These are phyloP conservation scores for Seison nebaliae DNA, from an alignment of 1,140 invertebrate species.

Conservation along the genomic window DNA sequence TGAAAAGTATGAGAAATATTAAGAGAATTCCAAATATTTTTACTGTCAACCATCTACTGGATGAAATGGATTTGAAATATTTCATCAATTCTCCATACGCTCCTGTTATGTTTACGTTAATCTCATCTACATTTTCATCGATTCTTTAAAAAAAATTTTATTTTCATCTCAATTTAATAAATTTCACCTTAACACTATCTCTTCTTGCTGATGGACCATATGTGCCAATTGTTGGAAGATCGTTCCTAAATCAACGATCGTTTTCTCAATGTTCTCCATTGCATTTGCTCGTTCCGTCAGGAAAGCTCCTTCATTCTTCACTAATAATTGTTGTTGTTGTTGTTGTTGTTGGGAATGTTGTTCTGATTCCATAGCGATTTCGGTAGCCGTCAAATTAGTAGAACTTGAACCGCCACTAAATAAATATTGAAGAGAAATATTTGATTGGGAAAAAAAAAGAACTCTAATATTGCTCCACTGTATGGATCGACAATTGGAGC, in stretches of 20 bases:
- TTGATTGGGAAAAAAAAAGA: no score
- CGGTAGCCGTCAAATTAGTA: background rate
- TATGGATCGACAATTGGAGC: no score
- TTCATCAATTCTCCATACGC: conserved; percentile 84
- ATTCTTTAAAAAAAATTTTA: conserved; percentile 39
- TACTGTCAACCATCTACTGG: conserved; percentile 93
- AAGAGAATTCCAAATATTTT: conserved; percentile 94
- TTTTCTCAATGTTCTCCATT: conserved; percentile 96
- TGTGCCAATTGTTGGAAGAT: conserved; percentile 90
- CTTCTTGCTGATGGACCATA: conserved; percentile 97
- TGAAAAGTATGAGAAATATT: conserved; percentile 95
- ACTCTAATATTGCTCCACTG: no score
- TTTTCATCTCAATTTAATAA: background rate
- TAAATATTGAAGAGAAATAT: no score
- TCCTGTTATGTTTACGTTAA: conserved; percentile 78
- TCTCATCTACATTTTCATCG: conserved; percentile 79
- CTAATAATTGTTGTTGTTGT: conserved; percentile 2
- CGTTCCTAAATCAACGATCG: conserved; percentile 87
- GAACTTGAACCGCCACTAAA: background rate
- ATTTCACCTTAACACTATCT: conserved; percentile 50
- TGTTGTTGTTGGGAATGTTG: conserved; percentile 7
- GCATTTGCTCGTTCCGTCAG: conserved; percentile 70
- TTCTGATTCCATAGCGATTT: conserved; percentile 2
- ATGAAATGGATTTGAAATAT: conserved; percentile 87
- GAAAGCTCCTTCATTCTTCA: conserved; percentile 40